A percentile compares a stretch with the other conserved stretches of the same genome.
Evolutionary conservation across 2,113 vertebrate species (phyloP).

Genomic region (Ornithorhynchus anatinus): DNA sequence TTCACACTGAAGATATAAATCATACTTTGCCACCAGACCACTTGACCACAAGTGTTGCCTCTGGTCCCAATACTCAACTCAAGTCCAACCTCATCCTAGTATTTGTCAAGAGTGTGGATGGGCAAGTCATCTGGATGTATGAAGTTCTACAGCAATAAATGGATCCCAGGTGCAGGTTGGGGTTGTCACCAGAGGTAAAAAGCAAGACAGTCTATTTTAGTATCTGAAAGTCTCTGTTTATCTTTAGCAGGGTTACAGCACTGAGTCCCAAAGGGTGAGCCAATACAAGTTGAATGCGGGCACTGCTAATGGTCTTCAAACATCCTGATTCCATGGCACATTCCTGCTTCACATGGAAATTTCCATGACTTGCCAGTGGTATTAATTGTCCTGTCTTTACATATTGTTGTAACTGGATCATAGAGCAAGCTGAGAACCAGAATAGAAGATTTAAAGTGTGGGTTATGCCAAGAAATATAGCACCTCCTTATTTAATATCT

Average conservation of each 20-base stretch:
- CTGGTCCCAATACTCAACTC: not conserved
- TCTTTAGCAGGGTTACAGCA: not conserved
- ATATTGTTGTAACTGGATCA: slow-evolving; percentile 48
- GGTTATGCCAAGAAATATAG: not conserved
- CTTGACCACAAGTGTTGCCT: not conserved
- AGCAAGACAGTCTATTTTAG: not conserved
- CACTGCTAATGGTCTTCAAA: slow-evolving; percentile 13
- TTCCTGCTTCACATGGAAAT: slow-evolving; percentile 36
- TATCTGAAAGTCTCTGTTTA: not conserved
- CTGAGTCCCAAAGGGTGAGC: not conserved
- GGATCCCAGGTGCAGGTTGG: too few species aligned
- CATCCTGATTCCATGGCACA: slow-evolving; percentile 32
- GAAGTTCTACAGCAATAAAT: too few species aligned
- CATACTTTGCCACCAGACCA: too few species aligned
- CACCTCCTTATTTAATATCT: not conserved
- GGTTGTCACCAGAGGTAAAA: not conserved
- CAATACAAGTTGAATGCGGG: slow-evolving; percentile 22
- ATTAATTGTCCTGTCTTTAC: slow-evolving; percentile 48
- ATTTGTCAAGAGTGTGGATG: not conserved
- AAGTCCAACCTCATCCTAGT: not conserved
- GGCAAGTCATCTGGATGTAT: not conserved
- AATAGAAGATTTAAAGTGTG: slow-evolving; percentile 54
- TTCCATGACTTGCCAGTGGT: slow-evolving; percentile 43
- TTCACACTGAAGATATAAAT: too few species aligned
- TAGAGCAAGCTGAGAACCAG: slow-evolving; percentile 28